Evolutionary conservation across 2,888 invertebrate species (phyloP).

Genomic region (Lasius fuliginosus): DNA sequence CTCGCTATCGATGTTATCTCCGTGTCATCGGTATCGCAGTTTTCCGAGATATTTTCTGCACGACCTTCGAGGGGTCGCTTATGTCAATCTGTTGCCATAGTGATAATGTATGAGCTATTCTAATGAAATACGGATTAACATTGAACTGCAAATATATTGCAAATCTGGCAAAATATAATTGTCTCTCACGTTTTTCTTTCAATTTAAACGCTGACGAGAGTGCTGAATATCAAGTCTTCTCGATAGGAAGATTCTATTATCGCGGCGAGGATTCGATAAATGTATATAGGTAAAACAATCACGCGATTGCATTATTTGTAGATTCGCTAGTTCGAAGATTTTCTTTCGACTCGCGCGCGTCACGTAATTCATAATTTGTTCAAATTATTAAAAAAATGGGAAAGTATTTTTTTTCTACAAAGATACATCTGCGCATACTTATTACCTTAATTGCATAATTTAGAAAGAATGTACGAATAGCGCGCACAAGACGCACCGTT

Average conservation of each 20-base stretch:
- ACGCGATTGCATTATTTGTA: neutral
- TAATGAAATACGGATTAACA: neutral
- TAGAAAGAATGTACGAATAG: neutral
- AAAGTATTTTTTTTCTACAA: neutral
- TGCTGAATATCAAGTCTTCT: neutral
- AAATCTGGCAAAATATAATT: conserved; percentile 12
- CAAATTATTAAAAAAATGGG: neutral
- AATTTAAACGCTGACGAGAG: neutral
- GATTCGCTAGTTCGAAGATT: no score
- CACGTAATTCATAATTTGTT: neutral
- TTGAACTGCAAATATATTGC: neutral
- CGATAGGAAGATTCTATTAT: conserved; percentile 32
- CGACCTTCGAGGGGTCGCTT: neutral
- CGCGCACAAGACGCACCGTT: neutral
- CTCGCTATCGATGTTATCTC: neutral
- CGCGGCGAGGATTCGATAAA: neutral
- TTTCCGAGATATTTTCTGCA: neutral
- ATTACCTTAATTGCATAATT: neutral
- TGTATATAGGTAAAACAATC: conserved; percentile 6
- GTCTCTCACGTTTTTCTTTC: neutral
- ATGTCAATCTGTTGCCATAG: neutral
- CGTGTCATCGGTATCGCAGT: neutral
- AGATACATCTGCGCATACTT: neutral
- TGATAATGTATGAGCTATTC: neutral
- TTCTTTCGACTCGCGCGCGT: neutral